Evolutionary conservation across 2,888 invertebrate genomes (phyloP), one percentile per base, ranked within the genome.

Genomic region (Eristalis arbustorum): DNA sequence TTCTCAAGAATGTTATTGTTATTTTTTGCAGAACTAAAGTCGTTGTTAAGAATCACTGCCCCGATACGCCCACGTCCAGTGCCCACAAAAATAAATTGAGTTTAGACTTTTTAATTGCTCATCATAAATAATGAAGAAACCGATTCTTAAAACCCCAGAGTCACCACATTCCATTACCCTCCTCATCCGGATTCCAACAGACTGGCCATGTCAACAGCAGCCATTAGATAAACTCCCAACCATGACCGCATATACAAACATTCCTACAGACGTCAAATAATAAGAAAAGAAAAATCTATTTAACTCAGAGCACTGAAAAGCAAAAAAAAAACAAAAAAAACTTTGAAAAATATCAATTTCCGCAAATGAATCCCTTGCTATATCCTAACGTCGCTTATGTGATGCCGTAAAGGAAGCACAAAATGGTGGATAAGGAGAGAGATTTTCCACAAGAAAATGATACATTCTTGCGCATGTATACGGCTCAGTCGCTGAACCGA

Each of bases 391-490:
- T 67, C 67, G 67, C 66, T 72, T 68, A 62, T 34, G n/a, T 66
- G 10, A 49, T n/a, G 59, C 59, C 4, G 37, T 14, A 28, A 59
- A 77, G 18, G 28, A 67, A 61, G 13, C 37, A 73, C 79, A 80
- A 80, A 80, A 80, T 80, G 79, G 79, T 72, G 67, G 14, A 73
- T 72, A 59, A 67, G 28, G 62, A 56, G 31, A 62, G 67, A 61
- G 31, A 6, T 59, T 37, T 56, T 56, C 59, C 66, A 31, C 66
- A 72, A 79, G 25, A 79, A 79, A 68, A 63, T 63, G 49, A 64
- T 62, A 73, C 67, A 68, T 66, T 66, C 59, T 78, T 79, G 79
- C 79, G 79, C 79, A 79, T 79, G 72, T 73, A 79, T 73, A 72
- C 42, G 61, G 49, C 18, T 61, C 6, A 66, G 57, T 42, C 64